phyloP scores from a whole-genome alignment of 1,140 invertebrate genomes.

The Leucophenga varia region DNA sequence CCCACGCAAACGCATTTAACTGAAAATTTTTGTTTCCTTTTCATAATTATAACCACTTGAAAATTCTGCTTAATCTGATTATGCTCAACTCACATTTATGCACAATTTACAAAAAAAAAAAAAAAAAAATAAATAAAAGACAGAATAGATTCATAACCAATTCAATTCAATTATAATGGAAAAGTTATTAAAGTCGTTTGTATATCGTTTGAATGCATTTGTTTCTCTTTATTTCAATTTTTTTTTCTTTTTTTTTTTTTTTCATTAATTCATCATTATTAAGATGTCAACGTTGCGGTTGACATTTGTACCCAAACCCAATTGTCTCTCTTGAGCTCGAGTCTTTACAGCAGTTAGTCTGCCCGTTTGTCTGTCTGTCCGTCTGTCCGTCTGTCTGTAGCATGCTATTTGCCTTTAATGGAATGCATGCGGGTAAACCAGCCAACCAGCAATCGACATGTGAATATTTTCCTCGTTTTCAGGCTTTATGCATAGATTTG shows the following conservation, averaged over 20 bases:
- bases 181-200: slow-evolving; percentile 37
- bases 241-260: slow-evolving; percentile 39
- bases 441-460: too few species aligned
- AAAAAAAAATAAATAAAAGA: slow-evolving; percentile 45
- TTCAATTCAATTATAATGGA: slow-evolving; percentile 29
- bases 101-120: slow-evolving; percentile 30
- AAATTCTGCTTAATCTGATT: too few species aligned
- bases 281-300: slow-evolving; percentile 50
- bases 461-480: too few species aligned
- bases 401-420: slow-evolving; percentile 1
- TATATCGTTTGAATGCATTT: slow-evolving; percentile 5
- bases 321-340: too few species aligned
- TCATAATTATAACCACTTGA: too few species aligned
- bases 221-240: slow-evolving; percentile 4
- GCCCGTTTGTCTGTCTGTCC: slow-evolving; percentile 4
- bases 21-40: too few species aligned
- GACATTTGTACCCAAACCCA: slow-evolving; percentile 36
- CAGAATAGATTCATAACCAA: slow-evolving; percentile 29
- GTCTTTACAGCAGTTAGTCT: too few species aligned
- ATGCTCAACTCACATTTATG: too few species aligned
- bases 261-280: slow-evolving; percentile 54
- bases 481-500: too few species aligned
- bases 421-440: slow-evolving; percentile 41
- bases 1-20: slow-evolving; percentile 15
- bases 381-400: not conserved